Evolutionary conservation across 2,113 vertebrate species (phyloP).

Genomic region (Carollia perspicillata): DNA sequence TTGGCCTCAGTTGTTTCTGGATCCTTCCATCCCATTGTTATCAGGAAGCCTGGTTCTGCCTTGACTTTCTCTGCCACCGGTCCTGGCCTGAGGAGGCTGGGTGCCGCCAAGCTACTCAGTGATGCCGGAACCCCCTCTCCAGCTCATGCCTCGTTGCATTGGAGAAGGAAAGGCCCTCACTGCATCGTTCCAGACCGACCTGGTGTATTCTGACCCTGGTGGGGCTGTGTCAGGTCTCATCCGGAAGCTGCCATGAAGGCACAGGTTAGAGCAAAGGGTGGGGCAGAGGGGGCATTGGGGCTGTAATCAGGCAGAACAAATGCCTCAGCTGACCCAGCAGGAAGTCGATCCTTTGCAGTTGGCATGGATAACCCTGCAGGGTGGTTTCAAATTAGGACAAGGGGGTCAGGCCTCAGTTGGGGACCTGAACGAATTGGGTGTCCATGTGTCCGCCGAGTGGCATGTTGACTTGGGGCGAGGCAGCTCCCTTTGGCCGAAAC

Average conservation of each 20-base stretch:
- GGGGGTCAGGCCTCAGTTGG: background rate
- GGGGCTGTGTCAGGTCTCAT: background rate
- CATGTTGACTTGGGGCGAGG: background rate
- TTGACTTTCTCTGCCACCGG: background rate
- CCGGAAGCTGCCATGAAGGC: no score
- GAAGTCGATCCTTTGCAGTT: background rate
- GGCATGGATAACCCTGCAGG: background rate
- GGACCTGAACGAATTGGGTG: background rate
- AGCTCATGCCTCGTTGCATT: background rate
- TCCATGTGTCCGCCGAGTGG: no score
- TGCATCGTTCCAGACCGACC: fast-evolving
- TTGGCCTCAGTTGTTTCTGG: background rate
- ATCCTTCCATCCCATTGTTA: background rate
- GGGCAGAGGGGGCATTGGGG: background rate
- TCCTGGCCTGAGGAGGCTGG: background rate
- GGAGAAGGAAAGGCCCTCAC: background rate
- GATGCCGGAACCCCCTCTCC: background rate
- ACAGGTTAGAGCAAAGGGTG: background rate
- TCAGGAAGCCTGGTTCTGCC: background rate
- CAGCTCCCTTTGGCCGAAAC: background rate
- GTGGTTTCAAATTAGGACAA: background rate
- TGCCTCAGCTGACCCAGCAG: background rate
- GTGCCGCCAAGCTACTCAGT: fast-evolving
- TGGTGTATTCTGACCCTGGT: no score
- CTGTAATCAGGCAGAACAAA: background rate